Percentiles rank a stretch among this genome's conserved stretches.
Conservation (phyloP, 1,140 invertebrate genomes). For the Archivesica marissinica region DNA sequence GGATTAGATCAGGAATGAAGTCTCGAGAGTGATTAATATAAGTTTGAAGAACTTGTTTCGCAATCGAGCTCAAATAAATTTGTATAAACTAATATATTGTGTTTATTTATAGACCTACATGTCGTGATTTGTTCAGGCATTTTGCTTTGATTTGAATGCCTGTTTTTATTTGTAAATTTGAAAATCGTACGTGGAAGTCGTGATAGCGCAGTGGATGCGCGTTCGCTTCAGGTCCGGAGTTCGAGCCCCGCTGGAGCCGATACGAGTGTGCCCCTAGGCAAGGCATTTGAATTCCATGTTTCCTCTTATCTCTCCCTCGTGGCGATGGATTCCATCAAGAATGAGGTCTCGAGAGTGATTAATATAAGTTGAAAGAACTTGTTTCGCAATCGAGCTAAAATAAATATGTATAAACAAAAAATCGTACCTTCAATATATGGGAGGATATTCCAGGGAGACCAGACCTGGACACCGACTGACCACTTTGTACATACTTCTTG, state of each 20-base stretch:
- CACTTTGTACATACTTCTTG: background rate
- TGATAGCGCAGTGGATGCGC: background rate
- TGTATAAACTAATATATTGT: too few relatives aligned
- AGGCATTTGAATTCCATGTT: background rate
- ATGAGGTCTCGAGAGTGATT: background rate
- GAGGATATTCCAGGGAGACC: background rate
- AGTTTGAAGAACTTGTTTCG: too few relatives aligned
- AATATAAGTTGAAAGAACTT: background rate
- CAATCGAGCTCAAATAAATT: too few relatives aligned
- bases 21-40: too few relatives aligned
- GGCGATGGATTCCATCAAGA: background rate
- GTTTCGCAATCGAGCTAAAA: background rate
- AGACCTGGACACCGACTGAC: background rate
- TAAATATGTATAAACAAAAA: background rate
- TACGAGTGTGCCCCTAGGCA: background rate
- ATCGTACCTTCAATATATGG: conserved; percentile 20
- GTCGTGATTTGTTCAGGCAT: too few relatives aligned
- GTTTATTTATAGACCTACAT: too few relatives aligned
- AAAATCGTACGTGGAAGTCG: too few relatives aligned
- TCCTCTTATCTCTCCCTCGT: background rate
- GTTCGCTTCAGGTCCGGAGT: background rate
- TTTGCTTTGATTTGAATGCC: too few relatives aligned
- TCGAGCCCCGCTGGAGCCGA: background rate
- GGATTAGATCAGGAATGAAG: too few relatives aligned
- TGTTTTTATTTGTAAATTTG: too few relatives aligned